A percentile compares a stretch with the other conserved stretches of the same genome.
Evolutionary conservation across 2,797 vertebrate genomes (phyloP).

Genomic region (Danionella dracula): DNA sequence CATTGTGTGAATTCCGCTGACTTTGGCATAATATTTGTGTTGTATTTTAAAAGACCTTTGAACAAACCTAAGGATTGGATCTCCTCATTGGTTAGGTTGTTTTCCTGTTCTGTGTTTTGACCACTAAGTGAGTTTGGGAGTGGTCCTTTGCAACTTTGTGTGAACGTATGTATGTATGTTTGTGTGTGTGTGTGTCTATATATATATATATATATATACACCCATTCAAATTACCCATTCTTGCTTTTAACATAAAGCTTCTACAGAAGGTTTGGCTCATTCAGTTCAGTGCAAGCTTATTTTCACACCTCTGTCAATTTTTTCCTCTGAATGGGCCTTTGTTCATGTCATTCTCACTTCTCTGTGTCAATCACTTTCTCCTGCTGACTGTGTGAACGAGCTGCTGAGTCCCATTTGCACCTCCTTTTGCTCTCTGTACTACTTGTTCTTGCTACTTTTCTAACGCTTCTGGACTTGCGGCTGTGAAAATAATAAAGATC

Average conservation of each 20-base stretch:
- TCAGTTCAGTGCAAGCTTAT: neutral
- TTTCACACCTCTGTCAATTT: neutral
- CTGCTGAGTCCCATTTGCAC: constrained; percentile 14
- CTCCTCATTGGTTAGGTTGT: no score
- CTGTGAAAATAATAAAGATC: no score
- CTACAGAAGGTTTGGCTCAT: no score
- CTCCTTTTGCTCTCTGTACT: neutral
- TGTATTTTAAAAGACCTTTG: no score
- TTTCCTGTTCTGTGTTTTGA: no score
- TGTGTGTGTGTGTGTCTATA: no score
- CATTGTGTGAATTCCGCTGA: no score
- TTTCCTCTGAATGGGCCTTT: neutral
- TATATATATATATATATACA: no score
- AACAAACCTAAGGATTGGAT: constrained; percentile 8
- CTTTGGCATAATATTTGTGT: no score
- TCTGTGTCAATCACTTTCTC: neutral
- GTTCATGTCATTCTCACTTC: neutral
- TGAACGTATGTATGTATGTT: no score
- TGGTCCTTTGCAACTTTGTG: no score
- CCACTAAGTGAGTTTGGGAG: no score
- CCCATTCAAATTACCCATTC: neutral
- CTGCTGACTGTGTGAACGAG: neutral
- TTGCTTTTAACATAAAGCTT: neutral
- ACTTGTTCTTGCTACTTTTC: neutral
- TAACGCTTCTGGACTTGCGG: neutral